Conservation (phyloP, 2,113 vertebrate species). For the Limanda limanda region DNA sequence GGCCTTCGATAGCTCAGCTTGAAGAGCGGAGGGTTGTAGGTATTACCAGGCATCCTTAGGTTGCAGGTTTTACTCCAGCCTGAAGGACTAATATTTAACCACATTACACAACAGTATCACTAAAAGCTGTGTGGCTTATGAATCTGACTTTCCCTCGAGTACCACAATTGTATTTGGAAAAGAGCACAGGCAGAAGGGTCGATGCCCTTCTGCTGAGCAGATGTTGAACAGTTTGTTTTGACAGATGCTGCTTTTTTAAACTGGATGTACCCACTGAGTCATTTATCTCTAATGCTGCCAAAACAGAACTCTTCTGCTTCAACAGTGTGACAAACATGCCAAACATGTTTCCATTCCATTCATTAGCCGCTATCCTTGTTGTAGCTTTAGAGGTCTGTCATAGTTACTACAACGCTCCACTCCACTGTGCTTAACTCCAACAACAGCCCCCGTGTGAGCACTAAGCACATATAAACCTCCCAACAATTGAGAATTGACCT, state of each 20-base stretch:
- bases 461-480: neutral
- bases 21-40: too few species aligned
- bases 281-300: slow-evolving; percentile 3
- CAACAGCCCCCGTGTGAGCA: neutral
- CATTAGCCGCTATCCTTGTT: neutral
- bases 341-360: neutral
- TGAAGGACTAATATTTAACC: too few species aligned
- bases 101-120: too few species aligned
- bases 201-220: slow-evolving; percentile 9
- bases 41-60: too few species aligned
- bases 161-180: too few species aligned
- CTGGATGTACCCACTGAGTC: slow-evolving; percentile 31
- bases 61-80: too few species aligned
- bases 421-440: neutral
- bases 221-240: slow-evolving; percentile 16
- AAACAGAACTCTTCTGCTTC: slow-evolving; percentile 84
- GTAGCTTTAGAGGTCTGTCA: neutral
- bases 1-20: too few species aligned
- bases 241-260: slow-evolving; percentile 19
- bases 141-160: too few species aligned
- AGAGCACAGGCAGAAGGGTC: neutral
- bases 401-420: slow-evolving; percentile 69
- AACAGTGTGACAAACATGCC: neutral
- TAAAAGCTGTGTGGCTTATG: too few species aligned
- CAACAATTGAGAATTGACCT: too few species aligned